Evolutionary conservation across 53 echinoderm and acorn worm species (phyloP).

Genomic region (Mesocentrotus franciscanus): DNA sequence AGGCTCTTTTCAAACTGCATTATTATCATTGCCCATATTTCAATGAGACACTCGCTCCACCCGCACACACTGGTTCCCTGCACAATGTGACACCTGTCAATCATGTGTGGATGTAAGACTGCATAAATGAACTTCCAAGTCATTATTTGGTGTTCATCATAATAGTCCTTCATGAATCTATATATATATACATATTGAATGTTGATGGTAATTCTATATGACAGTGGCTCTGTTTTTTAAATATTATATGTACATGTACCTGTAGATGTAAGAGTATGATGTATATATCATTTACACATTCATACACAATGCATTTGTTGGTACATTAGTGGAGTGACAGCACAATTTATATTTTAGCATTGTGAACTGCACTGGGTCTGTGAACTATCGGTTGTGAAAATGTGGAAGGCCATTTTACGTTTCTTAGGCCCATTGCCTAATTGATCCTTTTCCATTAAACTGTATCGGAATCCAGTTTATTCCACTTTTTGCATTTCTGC

Average conservation of each 20-base stretch:
- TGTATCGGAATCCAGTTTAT: neutral
- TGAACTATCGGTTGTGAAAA: neutral
- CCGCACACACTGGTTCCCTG: slow-evolving; percentile 12
- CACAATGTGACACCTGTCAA: neutral
- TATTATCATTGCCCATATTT: neutral
- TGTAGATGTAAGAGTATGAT: no score
- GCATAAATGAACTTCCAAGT: neutral
- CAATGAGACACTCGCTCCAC: neutral
- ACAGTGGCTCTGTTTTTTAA: no score
- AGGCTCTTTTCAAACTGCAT: neutral
- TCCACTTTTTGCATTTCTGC: no score
- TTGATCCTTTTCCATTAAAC: neutral
- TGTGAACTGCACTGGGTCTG: neutral
- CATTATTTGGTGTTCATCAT: neutral
- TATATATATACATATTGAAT: neutral
- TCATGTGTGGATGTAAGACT: neutral
- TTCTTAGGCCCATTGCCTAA: neutral
- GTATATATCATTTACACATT: neutral
- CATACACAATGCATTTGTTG: neutral
- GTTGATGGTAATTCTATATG: neutral
- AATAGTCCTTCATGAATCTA: neutral
- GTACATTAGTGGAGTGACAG: neutral
- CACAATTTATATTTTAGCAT: neutral
- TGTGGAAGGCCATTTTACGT: neutral
- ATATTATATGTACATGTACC: no score